Evolutionary conservation across 1,140 invertebrate species (phyloP).

Genomic region (Bombus cullumanus): DNA sequence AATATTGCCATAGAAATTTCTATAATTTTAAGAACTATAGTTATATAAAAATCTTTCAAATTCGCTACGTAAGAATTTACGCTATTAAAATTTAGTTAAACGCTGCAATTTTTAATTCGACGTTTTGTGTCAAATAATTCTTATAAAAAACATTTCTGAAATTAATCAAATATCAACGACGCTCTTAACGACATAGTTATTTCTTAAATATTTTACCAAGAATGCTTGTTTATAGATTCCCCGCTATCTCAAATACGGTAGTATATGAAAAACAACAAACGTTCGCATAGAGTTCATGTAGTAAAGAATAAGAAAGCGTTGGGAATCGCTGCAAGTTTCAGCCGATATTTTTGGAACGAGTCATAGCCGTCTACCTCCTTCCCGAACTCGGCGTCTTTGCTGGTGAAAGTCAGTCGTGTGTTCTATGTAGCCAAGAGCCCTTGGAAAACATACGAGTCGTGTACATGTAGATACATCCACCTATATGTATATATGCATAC

Average conservation of each 20-base stretch:
- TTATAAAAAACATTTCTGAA: neutral
- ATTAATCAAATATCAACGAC: neutral
- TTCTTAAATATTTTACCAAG: neutral
- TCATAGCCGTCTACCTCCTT: conserved; percentile 41
- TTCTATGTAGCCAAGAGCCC: conserved; percentile 47
- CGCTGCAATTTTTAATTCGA: neutral
- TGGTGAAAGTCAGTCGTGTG: conserved; percentile 65
- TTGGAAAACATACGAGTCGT: conserved; percentile 46
- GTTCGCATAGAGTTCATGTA: too few relatives aligned
- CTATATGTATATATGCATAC: neutral
- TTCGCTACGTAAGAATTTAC: too few relatives aligned
- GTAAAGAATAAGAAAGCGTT: neutral
- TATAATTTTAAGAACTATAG: neutral
- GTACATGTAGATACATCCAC: neutral
- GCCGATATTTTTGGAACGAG: conserved; percentile 64
- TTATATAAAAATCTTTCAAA: neutral
- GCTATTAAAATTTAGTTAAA: too few relatives aligned
- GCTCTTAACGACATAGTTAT: neutral
- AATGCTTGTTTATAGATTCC: neutral
- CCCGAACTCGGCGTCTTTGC: conserved; percentile 55
- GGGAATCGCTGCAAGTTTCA: neutral
- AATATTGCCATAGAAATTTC: neutral
- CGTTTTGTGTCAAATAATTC: neutral
- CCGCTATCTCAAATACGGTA: neutral
- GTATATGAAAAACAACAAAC: too few relatives aligned